Percentiles rank a stretch among this genome's conserved stretches.
Evolutionary conservation across 1,140 invertebrate species (phyloP).

Genomic region (Homarus americanus): DNA sequence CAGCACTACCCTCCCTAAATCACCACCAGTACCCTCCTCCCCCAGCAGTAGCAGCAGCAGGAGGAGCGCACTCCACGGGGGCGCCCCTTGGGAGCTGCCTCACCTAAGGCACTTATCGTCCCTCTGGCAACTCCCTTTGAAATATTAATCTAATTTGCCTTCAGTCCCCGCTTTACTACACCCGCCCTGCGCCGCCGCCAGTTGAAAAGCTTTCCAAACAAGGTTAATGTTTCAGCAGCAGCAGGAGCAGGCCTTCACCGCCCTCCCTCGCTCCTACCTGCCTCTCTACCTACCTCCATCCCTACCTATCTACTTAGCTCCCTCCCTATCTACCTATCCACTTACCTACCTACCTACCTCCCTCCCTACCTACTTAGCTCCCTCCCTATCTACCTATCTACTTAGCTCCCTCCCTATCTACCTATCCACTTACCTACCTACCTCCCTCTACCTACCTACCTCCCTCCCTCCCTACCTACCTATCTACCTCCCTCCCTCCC

Average conservation of each 20-base stretch:
- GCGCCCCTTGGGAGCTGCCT: conserved; percentile 45
- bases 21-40: conserved; percentile 8
- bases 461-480: background rate
- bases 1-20: background rate
- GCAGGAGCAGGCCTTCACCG: conserved; percentile 39
- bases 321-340: background rate
- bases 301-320: background rate
- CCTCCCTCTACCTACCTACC: no score
- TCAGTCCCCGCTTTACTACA: conserved; percentile 63
- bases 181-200: conserved; percentile 48
- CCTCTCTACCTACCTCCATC: background rate
- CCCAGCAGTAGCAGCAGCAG: background rate
- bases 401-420: no score
- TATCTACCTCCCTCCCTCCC: background rate
- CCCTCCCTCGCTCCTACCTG: background rate
- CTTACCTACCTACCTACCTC: no score
- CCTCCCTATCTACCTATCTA: no score
- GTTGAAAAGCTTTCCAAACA: conserved; percentile 69
- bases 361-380: no score
- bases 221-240: conserved; percentile 53
- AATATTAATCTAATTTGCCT: conserved; percentile 69
- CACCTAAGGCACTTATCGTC: conserved; percentile 70
- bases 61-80: conserved; percentile 29
- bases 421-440: no score
- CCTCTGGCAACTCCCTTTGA: conserved; percentile 67